phyloP scores from a whole-genome alignment of 2,888 invertebrate species.

The Homarus gammarus region DNA sequence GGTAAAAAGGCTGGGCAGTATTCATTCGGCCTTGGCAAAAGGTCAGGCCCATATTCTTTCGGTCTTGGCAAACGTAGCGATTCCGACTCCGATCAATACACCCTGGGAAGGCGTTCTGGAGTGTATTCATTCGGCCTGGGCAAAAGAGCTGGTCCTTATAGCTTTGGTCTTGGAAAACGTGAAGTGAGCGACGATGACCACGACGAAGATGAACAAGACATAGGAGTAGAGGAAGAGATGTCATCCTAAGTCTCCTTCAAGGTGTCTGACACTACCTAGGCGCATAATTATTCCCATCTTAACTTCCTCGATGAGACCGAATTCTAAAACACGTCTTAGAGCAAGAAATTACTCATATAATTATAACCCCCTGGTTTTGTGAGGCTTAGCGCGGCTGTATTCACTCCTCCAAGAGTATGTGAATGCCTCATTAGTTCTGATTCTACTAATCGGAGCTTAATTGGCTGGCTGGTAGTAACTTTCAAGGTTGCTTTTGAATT shows the following conservation, averaged over 20 bases:
- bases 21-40: constrained; percentile 48
- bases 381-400: not conserved
- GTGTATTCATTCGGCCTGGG: constrained; percentile 46
- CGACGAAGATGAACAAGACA: not conserved
- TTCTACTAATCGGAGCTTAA: too few relatives aligned
- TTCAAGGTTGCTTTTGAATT: not conserved
- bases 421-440: too few relatives aligned
- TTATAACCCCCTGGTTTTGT: not conserved
- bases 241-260: constrained; percentile 28
- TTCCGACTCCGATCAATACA: not conserved
- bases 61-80: constrained; percentile 34
- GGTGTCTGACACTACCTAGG: not conserved
- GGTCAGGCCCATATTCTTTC: constrained; percentile 45
- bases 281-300: not conserved
- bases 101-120: constrained; percentile 25
- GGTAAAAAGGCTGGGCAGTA: constrained; percentile 54
- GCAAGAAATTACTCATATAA: not conserved
- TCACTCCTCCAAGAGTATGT: too few relatives aligned
- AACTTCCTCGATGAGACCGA: not conserved
- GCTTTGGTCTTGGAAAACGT: constrained; percentile 53
- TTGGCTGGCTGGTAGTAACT: not conserved
- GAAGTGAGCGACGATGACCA: not conserved
- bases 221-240: not conserved
- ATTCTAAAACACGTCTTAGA: not conserved
- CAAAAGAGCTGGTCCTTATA: constrained; percentile 38